A percentile compares a stretch with the other conserved stretches of the same genome.
phyloP scores from a whole-genome alignment of 1,140 invertebrate genomes.

The Drosophila paulistorum region DNA sequence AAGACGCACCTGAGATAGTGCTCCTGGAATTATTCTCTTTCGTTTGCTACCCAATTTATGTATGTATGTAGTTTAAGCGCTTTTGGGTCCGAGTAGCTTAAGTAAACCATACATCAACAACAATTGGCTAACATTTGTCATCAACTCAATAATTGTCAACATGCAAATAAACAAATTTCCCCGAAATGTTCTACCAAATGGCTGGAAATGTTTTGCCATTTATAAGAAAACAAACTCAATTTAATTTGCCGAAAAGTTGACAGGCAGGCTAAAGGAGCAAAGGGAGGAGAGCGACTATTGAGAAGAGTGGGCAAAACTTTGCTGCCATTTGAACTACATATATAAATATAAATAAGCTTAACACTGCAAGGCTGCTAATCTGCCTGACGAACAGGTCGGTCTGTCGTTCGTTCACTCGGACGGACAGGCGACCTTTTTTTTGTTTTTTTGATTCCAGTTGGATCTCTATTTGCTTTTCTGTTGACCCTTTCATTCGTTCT shows the following conservation, averaged over 20 bases:
- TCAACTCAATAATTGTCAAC: conserved; percentile 76
- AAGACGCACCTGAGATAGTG: no score
- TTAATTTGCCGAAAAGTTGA: conserved; percentile 74
- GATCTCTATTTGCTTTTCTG: conserved; percentile 7
- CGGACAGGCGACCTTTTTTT: conserved; percentile 47
- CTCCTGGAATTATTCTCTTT: no score
- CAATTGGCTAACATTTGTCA: conserved; percentile 58
- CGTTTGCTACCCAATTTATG: no score
- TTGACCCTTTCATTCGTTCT: conserved; percentile 54
- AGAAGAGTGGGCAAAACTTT: conserved; percentile 16
- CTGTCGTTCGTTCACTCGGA: conserved; percentile 15
- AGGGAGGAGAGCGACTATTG: not conserved
- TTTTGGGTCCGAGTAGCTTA: no score
- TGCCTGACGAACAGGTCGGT: conserved; percentile 52
- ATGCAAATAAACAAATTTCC: conserved; percentile 34
- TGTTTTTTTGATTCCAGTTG: conserved; percentile 29
- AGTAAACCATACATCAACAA: conserved; percentile 2
- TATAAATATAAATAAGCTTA: conserved; percentile 77
- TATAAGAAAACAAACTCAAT: conserved; percentile 75
- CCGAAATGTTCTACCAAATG: conserved; percentile 60
- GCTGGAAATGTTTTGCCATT: conserved; percentile 69
- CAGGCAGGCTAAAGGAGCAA: conserved; percentile 20
- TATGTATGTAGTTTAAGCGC: no score
- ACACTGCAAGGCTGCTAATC: conserved; percentile 69
- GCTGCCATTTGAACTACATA: conserved; percentile 69